These are phyloP conservation scores for Clanis bilineata DNA, from an alignment of 2,888 invertebrate species.

Conservation along the genomic window DNA sequence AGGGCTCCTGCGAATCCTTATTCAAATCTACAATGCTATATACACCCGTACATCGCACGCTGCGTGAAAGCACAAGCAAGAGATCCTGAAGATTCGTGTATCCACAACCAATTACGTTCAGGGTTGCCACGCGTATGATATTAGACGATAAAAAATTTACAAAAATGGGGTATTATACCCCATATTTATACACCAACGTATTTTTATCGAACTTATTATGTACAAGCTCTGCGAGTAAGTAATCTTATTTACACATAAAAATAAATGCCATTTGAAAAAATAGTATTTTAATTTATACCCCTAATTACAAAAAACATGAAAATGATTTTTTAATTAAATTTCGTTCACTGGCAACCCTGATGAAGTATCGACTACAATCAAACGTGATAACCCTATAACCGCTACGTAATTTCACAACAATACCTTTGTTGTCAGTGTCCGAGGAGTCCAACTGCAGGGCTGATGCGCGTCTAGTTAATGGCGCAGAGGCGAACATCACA, in stretches of 20 bases:
- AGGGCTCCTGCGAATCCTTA: not conserved
- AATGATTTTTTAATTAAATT: not conserved
- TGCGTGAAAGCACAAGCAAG: slow-evolving; percentile 6
- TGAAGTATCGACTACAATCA: not conserved
- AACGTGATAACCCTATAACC: not conserved
- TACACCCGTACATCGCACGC: slow-evolving; percentile 18
- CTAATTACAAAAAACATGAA: not conserved
- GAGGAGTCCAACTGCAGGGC: slow-evolving; percentile 88
- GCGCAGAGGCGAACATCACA: slow-evolving; percentile 90
- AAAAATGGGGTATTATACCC: too few relatives aligned
- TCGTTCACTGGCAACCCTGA: not conserved
- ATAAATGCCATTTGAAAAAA: too few relatives aligned
- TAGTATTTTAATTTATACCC: too few relatives aligned
- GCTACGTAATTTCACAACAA: not conserved
- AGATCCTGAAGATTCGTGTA: not conserved
- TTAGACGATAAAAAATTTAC: too few relatives aligned
- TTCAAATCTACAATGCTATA: slow-evolving; percentile 14
- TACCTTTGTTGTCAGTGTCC: slow-evolving; percentile 86
- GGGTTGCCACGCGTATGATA: not conserved
- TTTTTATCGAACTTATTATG: too few relatives aligned
- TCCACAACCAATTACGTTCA: slow-evolving; percentile 10
- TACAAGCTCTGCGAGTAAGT: too few relatives aligned
- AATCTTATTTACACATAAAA: too few relatives aligned
- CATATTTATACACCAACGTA: too few relatives aligned
- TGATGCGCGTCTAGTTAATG: slow-evolving; percentile 91